A percentile compares a stretch with the other conserved stretches of the same genome.
These are phyloP conservation scores for Natator depressus DNA, from an alignment of 2,113 vertebrate genomes.

Conservation along the genomic window DNA sequence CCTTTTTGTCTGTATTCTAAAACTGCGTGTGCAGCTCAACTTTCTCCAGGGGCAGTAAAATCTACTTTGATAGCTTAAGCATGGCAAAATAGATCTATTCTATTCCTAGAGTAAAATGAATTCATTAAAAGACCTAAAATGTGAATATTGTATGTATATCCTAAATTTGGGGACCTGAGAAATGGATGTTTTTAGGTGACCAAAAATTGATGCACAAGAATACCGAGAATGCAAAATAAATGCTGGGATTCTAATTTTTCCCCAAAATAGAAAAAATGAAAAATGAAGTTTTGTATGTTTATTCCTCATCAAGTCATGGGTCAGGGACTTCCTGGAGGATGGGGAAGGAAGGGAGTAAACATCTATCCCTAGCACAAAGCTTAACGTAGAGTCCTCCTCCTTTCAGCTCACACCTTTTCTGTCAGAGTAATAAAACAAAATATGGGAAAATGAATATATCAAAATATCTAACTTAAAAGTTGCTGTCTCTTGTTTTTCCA, in stretches of 20 bases:
- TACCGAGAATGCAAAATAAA: neutral
- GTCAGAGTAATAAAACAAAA: neutral
- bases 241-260: neutral
- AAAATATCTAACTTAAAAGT: neutral
- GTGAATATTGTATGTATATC: neutral
- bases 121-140: neutral
- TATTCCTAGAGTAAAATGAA: neutral
- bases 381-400: neutral
- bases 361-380: neutral
- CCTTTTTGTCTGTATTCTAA: neutral
- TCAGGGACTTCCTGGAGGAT: no score
- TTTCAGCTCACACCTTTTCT: neutral
- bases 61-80: neutral
- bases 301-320: neutral
- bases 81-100: neutral
- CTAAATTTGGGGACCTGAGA: no score
- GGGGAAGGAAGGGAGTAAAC: neutral
- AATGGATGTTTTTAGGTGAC: no score
- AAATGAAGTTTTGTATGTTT: neutral
- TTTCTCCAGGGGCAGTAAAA: neutral
- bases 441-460: neutral
- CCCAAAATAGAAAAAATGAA: neutral
- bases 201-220: neutral
- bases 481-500: rapidly evolving
- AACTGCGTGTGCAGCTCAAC: neutral